These are phyloP conservation scores for Heliocidaris tuberculata DNA, from an alignment of 35 echinoderm and acorn worm genomes.

Conservation along the genomic window DNA sequence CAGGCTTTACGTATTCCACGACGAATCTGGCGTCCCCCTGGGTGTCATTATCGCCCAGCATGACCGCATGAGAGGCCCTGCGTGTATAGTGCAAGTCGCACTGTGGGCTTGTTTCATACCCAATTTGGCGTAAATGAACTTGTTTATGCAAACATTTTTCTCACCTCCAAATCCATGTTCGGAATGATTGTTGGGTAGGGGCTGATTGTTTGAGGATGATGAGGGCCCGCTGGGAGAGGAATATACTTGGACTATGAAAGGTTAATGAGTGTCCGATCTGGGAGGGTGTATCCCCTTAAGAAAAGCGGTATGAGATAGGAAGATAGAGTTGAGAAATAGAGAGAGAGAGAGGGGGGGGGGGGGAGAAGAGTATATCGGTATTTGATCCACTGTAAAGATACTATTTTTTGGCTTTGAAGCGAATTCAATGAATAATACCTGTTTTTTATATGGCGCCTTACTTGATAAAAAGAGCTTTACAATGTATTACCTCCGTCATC, in stretches of 20 bases:
- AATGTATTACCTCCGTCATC: too few species aligned
- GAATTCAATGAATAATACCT: too few species aligned
- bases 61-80: neutral
- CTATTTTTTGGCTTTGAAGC: too few species aligned
- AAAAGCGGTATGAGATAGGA: neutral
- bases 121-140: neutral
- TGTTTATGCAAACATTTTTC: neutral
- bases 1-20: neutral
- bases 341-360: neutral
- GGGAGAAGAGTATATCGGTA: too few species aligned
- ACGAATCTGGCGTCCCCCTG: neutral
- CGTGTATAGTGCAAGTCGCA: neutral
- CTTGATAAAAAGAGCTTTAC: too few species aligned
- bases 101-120: neutral
- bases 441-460: too few species aligned
- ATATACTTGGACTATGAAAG: neutral
- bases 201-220: neutral
- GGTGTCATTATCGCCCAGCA: neutral
- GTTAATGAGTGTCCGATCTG: neutral
- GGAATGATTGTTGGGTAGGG: neutral
- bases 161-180: neutral
- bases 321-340: neutral
- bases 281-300: neutral
- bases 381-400: too few species aligned
- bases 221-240: neutral